These are phyloP conservation scores for Coregonus ussuriensis DNA, from an alignment of 2,797 vertebrate species.

Conservation along the genomic window DNA sequence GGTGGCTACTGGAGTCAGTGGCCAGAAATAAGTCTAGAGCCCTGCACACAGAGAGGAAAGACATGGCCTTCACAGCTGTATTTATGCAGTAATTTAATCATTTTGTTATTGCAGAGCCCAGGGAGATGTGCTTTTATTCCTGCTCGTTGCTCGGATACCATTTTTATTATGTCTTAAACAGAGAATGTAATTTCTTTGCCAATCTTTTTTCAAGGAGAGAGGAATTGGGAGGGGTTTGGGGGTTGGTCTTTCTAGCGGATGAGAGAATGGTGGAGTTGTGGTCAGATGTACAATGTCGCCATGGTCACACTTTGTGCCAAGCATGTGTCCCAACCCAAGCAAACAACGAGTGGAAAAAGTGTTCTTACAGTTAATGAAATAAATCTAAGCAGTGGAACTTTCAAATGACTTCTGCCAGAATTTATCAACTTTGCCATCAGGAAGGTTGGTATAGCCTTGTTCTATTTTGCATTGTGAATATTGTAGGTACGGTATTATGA, in stretches of 20 bases:
- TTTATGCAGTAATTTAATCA: slow-evolving; percentile 57
- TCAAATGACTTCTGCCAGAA: background rate
- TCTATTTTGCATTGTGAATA: background rate
- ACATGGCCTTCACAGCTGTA: slow-evolving; percentile 4
- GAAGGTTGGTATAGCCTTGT: background rate
- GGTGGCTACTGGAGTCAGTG: background rate
- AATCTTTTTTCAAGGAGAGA: slow-evolving; percentile 34
- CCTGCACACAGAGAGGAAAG: slow-evolving; percentile 1
- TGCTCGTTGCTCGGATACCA: slow-evolving; percentile 49
- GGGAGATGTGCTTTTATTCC: slow-evolving; percentile 58
- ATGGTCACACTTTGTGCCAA: slow-evolving; percentile 32
- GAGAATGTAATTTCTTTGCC: slow-evolving; percentile 30
- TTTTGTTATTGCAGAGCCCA: slow-evolving; percentile 56
- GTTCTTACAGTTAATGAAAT: background rate
- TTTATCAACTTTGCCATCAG: background rate
- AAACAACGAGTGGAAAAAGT: background rate
- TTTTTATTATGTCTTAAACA: slow-evolving; percentile 57
- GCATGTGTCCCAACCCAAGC: background rate
- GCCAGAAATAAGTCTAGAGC: background rate
- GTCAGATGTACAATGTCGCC: background rate
- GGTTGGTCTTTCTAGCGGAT: background rate
- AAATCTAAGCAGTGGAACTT: background rate
- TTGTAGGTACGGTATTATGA: background rate
- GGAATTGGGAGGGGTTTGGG: slow-evolving; percentile 2
- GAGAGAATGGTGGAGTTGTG: slow-evolving; percentile 5